These are phyloP conservation scores for Plagodis pulveraria DNA, from an alignment of 2,888 invertebrate species.

Conservation along the genomic window DNA sequence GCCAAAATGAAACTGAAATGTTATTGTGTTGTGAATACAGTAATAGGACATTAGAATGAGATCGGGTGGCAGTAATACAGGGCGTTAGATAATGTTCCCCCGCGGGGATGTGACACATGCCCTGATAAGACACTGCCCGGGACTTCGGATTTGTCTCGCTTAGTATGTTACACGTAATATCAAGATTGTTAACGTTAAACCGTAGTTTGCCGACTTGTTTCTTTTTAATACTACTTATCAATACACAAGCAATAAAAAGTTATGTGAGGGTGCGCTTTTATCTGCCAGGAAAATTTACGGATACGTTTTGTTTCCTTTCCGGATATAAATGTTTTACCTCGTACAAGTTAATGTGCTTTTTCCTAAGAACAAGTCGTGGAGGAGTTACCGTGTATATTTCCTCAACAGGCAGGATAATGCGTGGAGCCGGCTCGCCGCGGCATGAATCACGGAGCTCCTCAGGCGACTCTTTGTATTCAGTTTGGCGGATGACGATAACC, in stretches of 20 bases:
- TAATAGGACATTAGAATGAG: conserved; percentile 59
- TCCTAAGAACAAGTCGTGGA: conserved; percentile 45
- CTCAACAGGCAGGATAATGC: conserved; percentile 71
- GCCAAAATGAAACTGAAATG: conserved; percentile 54
- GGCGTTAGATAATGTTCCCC: conserved; percentile 67
- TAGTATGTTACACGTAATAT: conserved; percentile 39
- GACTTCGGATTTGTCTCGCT: conserved; percentile 66
- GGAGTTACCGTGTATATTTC: conserved; percentile 56
- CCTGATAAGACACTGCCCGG: conserved; percentile 59
- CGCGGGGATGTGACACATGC: conserved; percentile 53
- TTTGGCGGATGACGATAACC: conserved; percentile 83
- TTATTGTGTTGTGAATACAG: conserved; percentile 62
- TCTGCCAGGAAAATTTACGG: conserved; percentile 1
- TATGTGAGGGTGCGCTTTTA: conserved; percentile 15
- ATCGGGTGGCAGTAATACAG: conserved; percentile 61
- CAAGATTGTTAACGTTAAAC: conserved; percentile 35
- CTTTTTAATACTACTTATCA: too few relatives aligned
- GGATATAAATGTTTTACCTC: conserved; percentile 33
- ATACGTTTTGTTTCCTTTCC: conserved; percentile 27
- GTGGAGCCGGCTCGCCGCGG: conserved; percentile 55
- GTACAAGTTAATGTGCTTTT: conserved; percentile 42
- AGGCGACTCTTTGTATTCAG: conserved; percentile 77
- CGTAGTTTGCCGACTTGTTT: too few relatives aligned
- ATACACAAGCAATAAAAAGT: too few relatives aligned
- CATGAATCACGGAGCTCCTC: conserved; percentile 77